Conservation (phyloP, 2,888 invertebrate species). For the Silvanus unidentatus region DNA sequence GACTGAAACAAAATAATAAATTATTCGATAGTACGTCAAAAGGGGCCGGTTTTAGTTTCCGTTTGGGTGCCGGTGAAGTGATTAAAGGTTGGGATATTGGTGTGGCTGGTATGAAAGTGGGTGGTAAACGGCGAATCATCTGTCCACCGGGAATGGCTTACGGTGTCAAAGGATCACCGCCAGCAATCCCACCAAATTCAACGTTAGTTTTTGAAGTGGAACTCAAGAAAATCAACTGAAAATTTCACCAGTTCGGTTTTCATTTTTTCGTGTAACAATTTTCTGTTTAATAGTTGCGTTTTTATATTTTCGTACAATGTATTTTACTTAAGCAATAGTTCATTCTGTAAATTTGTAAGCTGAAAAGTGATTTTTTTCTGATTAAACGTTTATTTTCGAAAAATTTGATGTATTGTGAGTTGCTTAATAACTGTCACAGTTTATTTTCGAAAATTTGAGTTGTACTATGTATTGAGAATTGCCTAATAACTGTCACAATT, state of each 20-base stretch:
- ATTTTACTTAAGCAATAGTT: too few species aligned
- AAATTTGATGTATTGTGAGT: too few species aligned
- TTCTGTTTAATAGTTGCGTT: too few species aligned
- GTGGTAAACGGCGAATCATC: slow-evolving; percentile 79
- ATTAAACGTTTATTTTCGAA: too few species aligned
- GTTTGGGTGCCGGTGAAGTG: slow-evolving; percentile 77
- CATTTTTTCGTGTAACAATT: neutral
- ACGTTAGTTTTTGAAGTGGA: slow-evolving; percentile 87
- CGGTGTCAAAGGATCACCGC: slow-evolving; percentile 71
- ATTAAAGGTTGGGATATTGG: slow-evolving; percentile 90
- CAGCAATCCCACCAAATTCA: slow-evolving; percentile 82
- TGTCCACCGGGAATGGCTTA: slow-evolving; percentile 85
- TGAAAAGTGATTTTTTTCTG: too few species aligned
- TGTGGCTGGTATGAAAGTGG: slow-evolving; percentile 87
- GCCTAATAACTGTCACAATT: too few species aligned
- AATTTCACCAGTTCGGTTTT: neutral
- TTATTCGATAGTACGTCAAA: slow-evolving; percentile 72
- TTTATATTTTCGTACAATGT: too few species aligned
- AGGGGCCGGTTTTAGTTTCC: slow-evolving; percentile 82
- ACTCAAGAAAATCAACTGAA: slow-evolving; percentile 69
- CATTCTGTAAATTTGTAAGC: too few species aligned
- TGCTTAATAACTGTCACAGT: too few species aligned
- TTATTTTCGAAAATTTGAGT: too few species aligned
- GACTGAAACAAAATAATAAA: slow-evolving; percentile 75
- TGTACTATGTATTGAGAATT: too few species aligned